phyloP scores from a whole-genome alignment of 2,888 invertebrate species.

The Eucriotettix oculatus region DNA sequence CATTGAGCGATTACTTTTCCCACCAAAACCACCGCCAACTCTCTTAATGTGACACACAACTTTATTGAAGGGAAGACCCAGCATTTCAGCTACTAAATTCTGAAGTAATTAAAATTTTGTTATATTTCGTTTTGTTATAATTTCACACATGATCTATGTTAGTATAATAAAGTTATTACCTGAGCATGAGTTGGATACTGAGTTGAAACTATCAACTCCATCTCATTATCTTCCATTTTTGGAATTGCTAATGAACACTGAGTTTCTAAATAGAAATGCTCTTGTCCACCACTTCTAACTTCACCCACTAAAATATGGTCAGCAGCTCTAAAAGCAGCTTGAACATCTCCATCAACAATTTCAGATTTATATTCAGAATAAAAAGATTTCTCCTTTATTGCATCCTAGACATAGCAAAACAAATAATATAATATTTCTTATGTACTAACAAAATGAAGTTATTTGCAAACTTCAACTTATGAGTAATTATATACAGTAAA shows the following conservation, averaged over 20 bases:
- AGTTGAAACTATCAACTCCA: slow-evolving; percentile 69
- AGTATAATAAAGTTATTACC: slow-evolving; percentile 21
- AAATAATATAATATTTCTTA: too few relatives aligned
- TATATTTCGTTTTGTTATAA: too few relatives aligned
- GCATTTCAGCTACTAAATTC: slow-evolving; percentile 48
- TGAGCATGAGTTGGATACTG: slow-evolving; percentile 69
- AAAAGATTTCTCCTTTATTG: slow-evolving; percentile 59
- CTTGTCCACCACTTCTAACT: slow-evolving; percentile 73
- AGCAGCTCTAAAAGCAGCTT: slow-evolving; percentile 45
- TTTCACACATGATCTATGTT: not conserved
- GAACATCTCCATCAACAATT: slow-evolving; percentile 48
- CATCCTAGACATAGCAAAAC: slow-evolving; percentile 34
- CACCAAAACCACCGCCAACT: slow-evolving; percentile 90
- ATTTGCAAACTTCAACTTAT: too few relatives aligned
- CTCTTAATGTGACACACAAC: slow-evolving; percentile 67
- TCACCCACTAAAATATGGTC: slow-evolving; percentile 65
- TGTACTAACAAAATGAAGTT: too few relatives aligned
- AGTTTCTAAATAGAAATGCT: slow-evolving; percentile 94
- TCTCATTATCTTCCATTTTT: slow-evolving; percentile 61
- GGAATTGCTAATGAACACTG: slow-evolving; percentile 54
- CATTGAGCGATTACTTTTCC: slow-evolving; percentile 68
- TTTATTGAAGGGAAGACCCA: slow-evolving; percentile 56
- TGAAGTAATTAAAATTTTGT: slow-evolving; percentile 22
- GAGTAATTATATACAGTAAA: too few relatives aligned
- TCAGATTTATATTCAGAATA: slow-evolving; percentile 39